These are phyloP conservation scores for Tromatobia lineatoria DNA, from an alignment of 2,888 invertebrate genomes.

Conservation along the genomic window DNA sequence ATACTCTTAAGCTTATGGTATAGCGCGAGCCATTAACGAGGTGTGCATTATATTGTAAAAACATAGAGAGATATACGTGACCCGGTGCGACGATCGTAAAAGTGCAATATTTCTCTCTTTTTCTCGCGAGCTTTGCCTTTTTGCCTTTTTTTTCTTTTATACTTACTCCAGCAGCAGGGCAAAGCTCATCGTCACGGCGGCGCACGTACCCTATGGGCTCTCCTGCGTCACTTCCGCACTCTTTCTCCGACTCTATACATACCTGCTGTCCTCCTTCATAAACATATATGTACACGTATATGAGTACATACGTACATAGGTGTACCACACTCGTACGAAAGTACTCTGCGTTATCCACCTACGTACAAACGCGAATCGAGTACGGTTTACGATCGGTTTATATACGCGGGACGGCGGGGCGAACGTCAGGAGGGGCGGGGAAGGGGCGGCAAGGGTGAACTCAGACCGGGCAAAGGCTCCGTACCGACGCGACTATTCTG, in stretches of 20 bases:
- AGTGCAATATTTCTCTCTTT: slow-evolving; percentile 60
- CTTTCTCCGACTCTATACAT: slow-evolving; percentile 34
- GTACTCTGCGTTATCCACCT: slow-evolving; percentile 71
- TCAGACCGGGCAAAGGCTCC: slow-evolving; percentile 15
- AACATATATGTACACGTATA: not conserved
- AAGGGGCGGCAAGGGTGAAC: slow-evolving; percentile 4
- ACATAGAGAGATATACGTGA: slow-evolving; percentile 69
- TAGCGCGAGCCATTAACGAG: slow-evolving; percentile 62
- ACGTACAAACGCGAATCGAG: slow-evolving; percentile 80
- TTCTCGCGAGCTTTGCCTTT: slow-evolving; percentile 37
- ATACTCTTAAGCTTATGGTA: slow-evolving; percentile 30
- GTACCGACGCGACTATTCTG: slow-evolving; percentile 36
- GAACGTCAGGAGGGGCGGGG: slow-evolving; percentile 6
- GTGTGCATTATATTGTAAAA: slow-evolving; percentile 73
- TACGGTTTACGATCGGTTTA: slow-evolving; percentile 81
- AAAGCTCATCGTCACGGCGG: slow-evolving; percentile 50
- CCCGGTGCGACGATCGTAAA: slow-evolving; percentile 78
- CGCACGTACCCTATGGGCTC: slow-evolving; percentile 59
- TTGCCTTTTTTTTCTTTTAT: slow-evolving; percentile 33
- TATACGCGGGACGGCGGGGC: slow-evolving; percentile 53
- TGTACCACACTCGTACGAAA: slow-evolving; percentile 14
- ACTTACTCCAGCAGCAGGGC: slow-evolving; percentile 27
- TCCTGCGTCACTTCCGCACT: slow-evolving; percentile 58
- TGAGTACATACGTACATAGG: not conserved
- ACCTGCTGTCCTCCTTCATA: not conserved